Evolutionary conservation across 1,140 invertebrate species (phyloP).

Genomic region (Campodea augens): DNA sequence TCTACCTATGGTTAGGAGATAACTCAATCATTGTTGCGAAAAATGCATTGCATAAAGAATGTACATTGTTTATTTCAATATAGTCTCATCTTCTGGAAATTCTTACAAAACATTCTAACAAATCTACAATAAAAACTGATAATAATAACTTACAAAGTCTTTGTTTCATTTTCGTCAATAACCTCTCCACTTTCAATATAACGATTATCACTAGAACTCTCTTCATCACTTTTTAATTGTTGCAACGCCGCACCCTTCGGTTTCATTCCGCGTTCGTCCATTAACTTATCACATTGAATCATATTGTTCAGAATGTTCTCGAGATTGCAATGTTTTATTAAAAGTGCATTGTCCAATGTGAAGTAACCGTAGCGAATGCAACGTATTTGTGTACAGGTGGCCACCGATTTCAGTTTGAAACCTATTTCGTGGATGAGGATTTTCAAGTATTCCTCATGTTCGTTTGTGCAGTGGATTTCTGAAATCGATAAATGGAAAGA

Average conservation of each 20-base stretch:
- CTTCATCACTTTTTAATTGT: neutral
- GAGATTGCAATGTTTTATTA: constrained; percentile 65
- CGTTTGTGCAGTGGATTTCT: constrained; percentile 73
- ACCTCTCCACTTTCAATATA: neutral
- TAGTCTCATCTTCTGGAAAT: too few species aligned
- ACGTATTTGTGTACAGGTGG: constrained; percentile 54
- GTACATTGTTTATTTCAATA: too few species aligned
- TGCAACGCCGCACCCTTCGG: neutral
- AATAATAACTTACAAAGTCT: too few species aligned
- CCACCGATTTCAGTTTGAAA: constrained; percentile 49
- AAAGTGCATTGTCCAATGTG: constrained; percentile 46
- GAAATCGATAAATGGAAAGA: constrained; percentile 23
- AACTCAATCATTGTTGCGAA: too few species aligned
- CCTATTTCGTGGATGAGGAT: constrained; percentile 60
- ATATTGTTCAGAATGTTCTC: constrained; percentile 55
- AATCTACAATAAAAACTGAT: too few species aligned
- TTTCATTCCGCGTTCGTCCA: neutral
- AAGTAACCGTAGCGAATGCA: constrained; percentile 70
- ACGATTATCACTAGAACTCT: neutral
- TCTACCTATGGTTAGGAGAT: too few species aligned
- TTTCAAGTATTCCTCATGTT: constrained; percentile 51
- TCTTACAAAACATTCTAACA: too few species aligned
- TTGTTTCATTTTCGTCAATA: neutral
- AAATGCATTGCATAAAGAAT: too few species aligned
- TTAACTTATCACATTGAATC: constrained; percentile 23